Evolutionary conservation across 1,140 invertebrate species (phyloP), one percentile per base, ranked within the genome.

Genomic region (Zaprionus davidi): DNA sequence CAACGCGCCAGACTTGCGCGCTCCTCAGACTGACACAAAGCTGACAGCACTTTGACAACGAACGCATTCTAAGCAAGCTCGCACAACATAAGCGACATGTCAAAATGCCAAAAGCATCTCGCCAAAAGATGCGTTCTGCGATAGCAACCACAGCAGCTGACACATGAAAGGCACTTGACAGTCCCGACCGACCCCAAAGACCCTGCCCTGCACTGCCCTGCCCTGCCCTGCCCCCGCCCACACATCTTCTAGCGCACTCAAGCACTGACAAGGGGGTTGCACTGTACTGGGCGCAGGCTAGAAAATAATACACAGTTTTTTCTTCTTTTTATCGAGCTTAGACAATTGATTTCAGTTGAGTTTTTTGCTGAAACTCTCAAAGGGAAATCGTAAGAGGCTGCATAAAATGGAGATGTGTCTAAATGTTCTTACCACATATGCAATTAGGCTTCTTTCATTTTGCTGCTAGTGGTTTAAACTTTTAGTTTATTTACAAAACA

Each of bases 81-180:
- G 68, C 73, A 75, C 85, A 88, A 85, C 83, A 86, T 88, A 90
- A 88, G 84, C 84, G 84, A 88, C 85, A 81, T 88, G 84, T 90
- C 84, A 88, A 76, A 88, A 88, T 71, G 84, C 81, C 84, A 81
- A 73, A 65, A 78, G 84, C 86, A 86, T 80, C 74, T 79, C 72
- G 63, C 82, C 72, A 74, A 72, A 88, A 86, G 83, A 83, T 87
- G 82, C 77, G 81, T 78, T 82, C 70, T 66, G 81, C 85, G 85
- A 76, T 88, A 84, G 49, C 74, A 66, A 49, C 57, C 64, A 66
- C 46, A 72, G 55, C 44, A 73, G n/a, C 70, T 72, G 77, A 67
- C 69, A 70, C 58, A 44, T 70, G 44, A 73, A 78, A 66, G 65
- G 62, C 62, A 67, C 66, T 76, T 78, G 76, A 76, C 76, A 76